Percentiles rank a stretch among this genome's conserved stretches.
Evolutionary conservation across 1,140 invertebrate genomes (phyloP).

Genomic region (Heliconius congener): DNA sequence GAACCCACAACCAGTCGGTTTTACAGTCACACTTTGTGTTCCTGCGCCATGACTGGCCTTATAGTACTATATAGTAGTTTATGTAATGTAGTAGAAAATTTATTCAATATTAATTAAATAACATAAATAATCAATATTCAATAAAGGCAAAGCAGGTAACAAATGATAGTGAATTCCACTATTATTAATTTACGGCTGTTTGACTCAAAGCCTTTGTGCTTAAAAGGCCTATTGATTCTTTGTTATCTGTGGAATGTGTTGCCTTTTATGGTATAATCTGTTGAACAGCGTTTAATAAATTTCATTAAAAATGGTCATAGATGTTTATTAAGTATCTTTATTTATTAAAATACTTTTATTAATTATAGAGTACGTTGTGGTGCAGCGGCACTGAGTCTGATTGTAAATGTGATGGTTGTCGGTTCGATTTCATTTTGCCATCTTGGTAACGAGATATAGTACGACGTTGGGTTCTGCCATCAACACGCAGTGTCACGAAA

Average conservation of each 20-base stretch:
- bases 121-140: neutral
- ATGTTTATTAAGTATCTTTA: neutral
- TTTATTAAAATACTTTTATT: neutral
- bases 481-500: too few species aligned
- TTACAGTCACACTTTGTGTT: too few species aligned
- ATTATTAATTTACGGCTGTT: slow-evolving; percentile 12
- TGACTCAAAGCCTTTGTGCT: neutral
- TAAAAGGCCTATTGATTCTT: slow-evolving; percentile 5
- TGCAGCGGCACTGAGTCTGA: neutral
- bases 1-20: too few species aligned
- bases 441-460: too few species aligned
- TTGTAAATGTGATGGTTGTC: neutral
- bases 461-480: too few species aligned
- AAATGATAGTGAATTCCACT: neutral
- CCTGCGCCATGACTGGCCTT: too few species aligned
- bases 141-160: slow-evolving; percentile 4
- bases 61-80: too few species aligned
- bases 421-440: neutral
- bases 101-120: neutral
- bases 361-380: neutral
- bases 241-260: slow-evolving; percentile 5
- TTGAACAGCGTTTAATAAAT: neutral
- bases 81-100: too few species aligned
- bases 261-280: slow-evolving; percentile 6
- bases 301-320: slow-evolving; percentile 4